Percentiles rank a stretch among this genome's conserved stretches.
These are phyloP conservation scores for Amazona guildingii DNA, from an alignment of 2,113 vertebrate genomes.

Conservation along the genomic window DNA sequence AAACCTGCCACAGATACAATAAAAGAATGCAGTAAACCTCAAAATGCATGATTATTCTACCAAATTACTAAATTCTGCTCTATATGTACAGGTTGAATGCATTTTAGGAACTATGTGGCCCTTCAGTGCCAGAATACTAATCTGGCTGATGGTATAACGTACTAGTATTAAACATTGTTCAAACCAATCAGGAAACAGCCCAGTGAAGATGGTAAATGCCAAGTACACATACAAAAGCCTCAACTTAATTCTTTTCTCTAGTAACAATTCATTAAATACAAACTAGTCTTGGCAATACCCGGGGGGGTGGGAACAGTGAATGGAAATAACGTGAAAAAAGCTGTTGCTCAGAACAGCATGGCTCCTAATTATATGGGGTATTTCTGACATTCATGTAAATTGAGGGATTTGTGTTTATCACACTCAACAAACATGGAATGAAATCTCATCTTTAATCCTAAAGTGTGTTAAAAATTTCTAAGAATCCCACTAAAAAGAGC, in stretches of 20 bases:
- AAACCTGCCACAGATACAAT: not conserved
- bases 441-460: not conserved
- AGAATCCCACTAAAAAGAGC: not conserved
- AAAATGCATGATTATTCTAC: not conserved
- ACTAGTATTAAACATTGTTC: not conserved
- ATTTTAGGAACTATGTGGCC: not conserved
- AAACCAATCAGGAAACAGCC: not conserved
- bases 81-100: not conserved
- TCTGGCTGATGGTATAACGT: not conserved
- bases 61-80: not conserved
- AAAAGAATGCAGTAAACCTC: not conserved
- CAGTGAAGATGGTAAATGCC: not conserved
- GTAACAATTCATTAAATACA: not conserved
- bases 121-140: not conserved
- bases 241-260: not conserved
- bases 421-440: rapidly evolving
- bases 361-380: not conserved
- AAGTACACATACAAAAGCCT: not conserved
- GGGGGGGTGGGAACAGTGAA: not conserved
- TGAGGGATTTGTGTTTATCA: not conserved
- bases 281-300: not conserved
- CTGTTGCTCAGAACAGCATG: not conserved
- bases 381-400: constrained; percentile 9
- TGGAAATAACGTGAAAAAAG: not conserved
- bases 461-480: not conserved